Conservation (phyloP, 1,140 invertebrate species). For the Melipona quadrifasciata region DNA sequence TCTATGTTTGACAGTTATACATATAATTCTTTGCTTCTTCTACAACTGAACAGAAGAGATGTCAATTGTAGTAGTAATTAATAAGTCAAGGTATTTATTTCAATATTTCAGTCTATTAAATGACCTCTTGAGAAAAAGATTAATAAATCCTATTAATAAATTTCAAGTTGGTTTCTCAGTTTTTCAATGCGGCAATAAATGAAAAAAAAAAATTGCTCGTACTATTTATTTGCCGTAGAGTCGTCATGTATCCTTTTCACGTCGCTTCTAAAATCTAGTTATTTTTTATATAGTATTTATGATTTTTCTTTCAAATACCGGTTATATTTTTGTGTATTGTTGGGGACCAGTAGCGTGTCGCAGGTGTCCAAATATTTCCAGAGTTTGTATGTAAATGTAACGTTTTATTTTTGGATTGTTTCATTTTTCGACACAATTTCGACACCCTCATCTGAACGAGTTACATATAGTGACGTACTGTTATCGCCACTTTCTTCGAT, state of each 20-base stretch:
- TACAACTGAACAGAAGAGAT: no score
- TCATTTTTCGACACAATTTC: neutral
- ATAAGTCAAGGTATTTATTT: no score
- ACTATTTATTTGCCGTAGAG: neutral
- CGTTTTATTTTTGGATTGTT: neutral
- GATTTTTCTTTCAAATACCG: neutral
- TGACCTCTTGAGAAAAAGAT: no score
- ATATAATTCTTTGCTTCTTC: no score
- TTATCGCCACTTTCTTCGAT: neutral
- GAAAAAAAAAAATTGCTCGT: neutral
- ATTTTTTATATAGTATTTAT: neutral
- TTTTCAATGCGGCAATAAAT: neutral
- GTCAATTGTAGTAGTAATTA: no score
- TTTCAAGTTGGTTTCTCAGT: neutral
- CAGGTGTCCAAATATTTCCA: neutral
- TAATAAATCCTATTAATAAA: neutral
- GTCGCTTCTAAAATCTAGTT: neutral
- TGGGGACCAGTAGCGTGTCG: neutral
- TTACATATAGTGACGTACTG: neutral
- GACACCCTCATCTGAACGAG: neutral
- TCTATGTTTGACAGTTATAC: neutral
- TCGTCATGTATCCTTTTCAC: neutral
- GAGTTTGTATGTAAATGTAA: neutral
- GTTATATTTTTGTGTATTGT: no score
- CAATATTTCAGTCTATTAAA: no score